Evolutionary conservation across 1,140 invertebrate genomes (phyloP), one percentile per base, ranked within the genome.

Genomic region (Pseudobourletiella spinata): DNA sequence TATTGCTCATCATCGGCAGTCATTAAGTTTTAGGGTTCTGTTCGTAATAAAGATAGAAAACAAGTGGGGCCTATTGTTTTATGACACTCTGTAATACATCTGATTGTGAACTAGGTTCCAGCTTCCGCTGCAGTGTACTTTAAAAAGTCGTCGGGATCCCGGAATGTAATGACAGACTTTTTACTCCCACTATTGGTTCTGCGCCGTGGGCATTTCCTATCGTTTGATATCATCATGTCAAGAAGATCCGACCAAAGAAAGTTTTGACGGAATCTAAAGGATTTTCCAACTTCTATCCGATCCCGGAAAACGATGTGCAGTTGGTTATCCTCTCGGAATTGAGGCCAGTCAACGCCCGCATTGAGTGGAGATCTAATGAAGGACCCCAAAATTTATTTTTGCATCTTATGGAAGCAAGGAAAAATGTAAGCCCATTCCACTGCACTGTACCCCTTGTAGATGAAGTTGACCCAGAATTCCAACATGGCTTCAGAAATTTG

Each of bases 401-500:
- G n/a, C n/a, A n/a, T n/a, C n/a, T n/a, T n/a, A n/a, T n/a, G n/a
- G n/a, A n/a, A n/a, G n/a, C n/a, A n/a, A n/a, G n/a, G n/a, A n/a
- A n/a, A n/a, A n/a, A n/a, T n/a, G n/a, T n/a, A n/a, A n/a, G n/a
- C n/a, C n/a, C n/a, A n/a, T n/a, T n/a, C n/a, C n/a, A n/a, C n/a
- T n/a, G n/a, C n/a, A n/a, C n/a, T n/a, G n/a, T 61, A 66, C 64
- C 66, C 66, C 57, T 62, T 62, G 20, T 62, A 57, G 39, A 68
- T 68, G 32, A 68, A 68, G 25, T 51, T 62, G 20, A 43, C 42
- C 63, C 63, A 68, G 22, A 63, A 60, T 20, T 64, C 63, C 1
- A 51, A 29, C 46, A 68, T 56, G 4, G 55, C 15, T 25, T 55
- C 39, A 0, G 59, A 26, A 18, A 68, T 20, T 20, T 56, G 28